Evolutionary conservation across 1,140 invertebrate genomes (phyloP).

Genomic region (Achatina immaculata): DNA sequence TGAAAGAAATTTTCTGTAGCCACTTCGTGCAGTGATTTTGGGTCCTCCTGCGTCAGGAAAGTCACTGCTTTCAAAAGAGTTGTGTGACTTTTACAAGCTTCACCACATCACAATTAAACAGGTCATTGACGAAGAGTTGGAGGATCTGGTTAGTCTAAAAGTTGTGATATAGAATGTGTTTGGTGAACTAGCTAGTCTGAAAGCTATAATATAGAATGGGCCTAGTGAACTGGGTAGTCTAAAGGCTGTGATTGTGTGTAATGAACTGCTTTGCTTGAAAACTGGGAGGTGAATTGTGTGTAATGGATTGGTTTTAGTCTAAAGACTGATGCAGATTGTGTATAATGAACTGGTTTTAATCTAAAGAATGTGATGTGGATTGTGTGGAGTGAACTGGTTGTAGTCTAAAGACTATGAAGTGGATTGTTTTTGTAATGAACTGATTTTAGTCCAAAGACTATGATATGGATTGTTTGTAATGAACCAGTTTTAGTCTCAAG

Average conservation of each 20-base stretch:
- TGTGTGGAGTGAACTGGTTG: no score
- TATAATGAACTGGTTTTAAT: no score
- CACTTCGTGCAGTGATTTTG: conserved; percentile 78
- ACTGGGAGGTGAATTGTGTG: no score
- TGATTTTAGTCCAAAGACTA: no score
- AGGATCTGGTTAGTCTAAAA: conserved; percentile 58
- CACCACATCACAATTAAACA: conserved; percentile 71
- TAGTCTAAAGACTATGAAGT: no score
- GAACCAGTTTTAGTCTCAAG: no score
- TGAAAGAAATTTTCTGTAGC: no score
- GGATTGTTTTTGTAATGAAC: no score
- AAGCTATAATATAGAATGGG: not conserved
- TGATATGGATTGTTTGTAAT: no score
- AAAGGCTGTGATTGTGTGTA: not conserved
- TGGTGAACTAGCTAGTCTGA: not conserved
- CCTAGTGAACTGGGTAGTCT: not conserved
- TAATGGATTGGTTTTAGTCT: not conserved
- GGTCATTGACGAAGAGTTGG: conserved; percentile 69
- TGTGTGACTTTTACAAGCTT: conserved; percentile 75
- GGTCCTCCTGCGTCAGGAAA: conserved; percentile 83
- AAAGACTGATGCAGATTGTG: not conserved
- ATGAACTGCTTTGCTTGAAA: no score
- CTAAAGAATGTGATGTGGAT: no score
- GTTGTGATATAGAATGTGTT: not conserved
- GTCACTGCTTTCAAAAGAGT: conserved; percentile 75